Base-by-base conservation (phyloP, 2,888 invertebrate genomes). In the Drosophila ezoana region DNA sequence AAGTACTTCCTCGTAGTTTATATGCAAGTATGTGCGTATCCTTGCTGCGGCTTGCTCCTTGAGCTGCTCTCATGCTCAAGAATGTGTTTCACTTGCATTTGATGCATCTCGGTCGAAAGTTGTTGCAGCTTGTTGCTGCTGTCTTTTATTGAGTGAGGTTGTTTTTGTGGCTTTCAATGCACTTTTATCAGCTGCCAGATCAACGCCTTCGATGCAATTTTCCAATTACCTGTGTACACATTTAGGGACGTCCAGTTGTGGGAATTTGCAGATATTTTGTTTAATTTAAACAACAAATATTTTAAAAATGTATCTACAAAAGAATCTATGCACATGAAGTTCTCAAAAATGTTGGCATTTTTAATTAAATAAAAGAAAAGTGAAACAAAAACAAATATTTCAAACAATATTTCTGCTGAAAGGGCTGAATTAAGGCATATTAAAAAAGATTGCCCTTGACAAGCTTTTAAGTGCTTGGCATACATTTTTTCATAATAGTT, bases 11-110 rank as follows among this genome's bases (percentile, higher is more conserved):
- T 9, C 28, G 37, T 23, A 9, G 38, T 38, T 6, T 23, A 20
- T n/a, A 49, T 49, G 9, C 20, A 20, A 41, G n/a, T 35, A 6
- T 18, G 1, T 47, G 9, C 10, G 13, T n/a, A 10, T 23, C 37
- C 35, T 53, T 16, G 38, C 48, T 40, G 53, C n/a, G 44, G 20
- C 32, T 28, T 57, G 28, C 44, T 38, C 16, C 20, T 45, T 40
- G 47, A 62, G 33, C 58, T 48, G n/a, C 41, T 44, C 49, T 20
- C 28, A 28, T 37, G 51, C 52, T 73, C 65, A 43, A 54, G 53
- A 63, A 66, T 67, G 70, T 62, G 65, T 64, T 74, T 60, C 53
- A 63, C 66, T 73, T 62, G 62, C 72, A 54, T 61, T 58, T 65
- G 52, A 58, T 62, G 37, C 52, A 18, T 32, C 10, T 56, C n/a